Conservation (phyloP, 1,140 invertebrate species). For the Cotesia vestalis region DNA sequence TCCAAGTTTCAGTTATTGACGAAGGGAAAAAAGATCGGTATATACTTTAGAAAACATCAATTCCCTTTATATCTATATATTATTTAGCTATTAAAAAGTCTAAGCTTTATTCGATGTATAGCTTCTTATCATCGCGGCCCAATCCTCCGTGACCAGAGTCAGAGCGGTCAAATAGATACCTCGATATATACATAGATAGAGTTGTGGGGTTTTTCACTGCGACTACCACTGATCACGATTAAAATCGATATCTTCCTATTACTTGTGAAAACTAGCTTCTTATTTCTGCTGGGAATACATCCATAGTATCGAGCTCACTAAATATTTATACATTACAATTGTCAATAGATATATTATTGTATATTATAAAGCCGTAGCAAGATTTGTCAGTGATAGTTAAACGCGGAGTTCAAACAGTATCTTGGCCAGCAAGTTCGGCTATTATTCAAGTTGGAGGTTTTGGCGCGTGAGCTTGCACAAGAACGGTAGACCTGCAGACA, state of each 20-base stretch:
- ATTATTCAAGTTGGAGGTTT: conserved; percentile 32
- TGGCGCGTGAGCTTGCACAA: conserved; percentile 2
- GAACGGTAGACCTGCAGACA: conserved; percentile 1
- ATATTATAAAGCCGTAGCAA: not conserved
- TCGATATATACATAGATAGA: no score
- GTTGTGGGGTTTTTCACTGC: no score
- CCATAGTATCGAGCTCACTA: no score
- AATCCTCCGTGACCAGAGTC: not conserved
- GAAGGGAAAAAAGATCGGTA: no score
- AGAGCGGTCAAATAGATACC: no score
- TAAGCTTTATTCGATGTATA: conserved; percentile 19
- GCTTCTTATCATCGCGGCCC: conserved; percentile 8
- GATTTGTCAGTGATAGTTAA: not conserved
- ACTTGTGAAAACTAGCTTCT: not conserved
- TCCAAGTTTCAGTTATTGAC: not conserved
- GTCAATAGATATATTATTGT: not conserved
- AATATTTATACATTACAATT: not conserved
- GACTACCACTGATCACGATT: no score
- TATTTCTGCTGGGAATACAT: no score
- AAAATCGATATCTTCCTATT: no score
- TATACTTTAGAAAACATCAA: no score
- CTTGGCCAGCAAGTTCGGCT: conserved; percentile 18
- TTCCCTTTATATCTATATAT: no score
- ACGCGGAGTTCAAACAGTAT: not conserved
- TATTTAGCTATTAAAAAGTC: conserved; percentile 17